A percentile compares a stretch with the other conserved stretches of the same genome.
Conservation (phyloP, 1,140 invertebrate species). For the Theocolax elegans region DNA sequence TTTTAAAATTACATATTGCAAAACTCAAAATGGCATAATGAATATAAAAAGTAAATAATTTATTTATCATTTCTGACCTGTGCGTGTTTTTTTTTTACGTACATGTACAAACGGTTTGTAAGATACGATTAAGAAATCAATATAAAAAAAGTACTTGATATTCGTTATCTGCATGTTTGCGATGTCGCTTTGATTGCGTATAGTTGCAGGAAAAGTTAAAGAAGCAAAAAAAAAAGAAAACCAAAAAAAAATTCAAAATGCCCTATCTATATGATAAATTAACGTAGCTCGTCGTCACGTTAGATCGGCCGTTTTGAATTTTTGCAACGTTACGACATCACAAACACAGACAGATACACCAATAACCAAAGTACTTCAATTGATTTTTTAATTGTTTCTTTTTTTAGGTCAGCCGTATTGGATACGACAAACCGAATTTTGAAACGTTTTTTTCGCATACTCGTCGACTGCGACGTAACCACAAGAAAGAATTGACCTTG, state of each 20-base stretch:
- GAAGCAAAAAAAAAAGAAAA: too few species aligned
- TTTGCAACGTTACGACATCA: background rate
- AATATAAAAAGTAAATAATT: too few species aligned
- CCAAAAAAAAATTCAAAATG: constrained; percentile 42
- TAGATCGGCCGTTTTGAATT: constrained; percentile 31
- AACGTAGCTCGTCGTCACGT: background rate
- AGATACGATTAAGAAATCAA: background rate
- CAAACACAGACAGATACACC: background rate
- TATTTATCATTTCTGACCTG: too few species aligned
- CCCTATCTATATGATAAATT: background rate
- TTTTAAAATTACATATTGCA: too few species aligned
- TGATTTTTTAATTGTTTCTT: background rate
- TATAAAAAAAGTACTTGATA: constrained; percentile 11
- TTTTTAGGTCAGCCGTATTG: constrained; percentile 33
- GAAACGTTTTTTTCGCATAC: constrained; percentile 10
- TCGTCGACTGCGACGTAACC: background rate
- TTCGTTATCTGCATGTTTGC: constrained; percentile 1
- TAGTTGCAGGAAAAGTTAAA: background rate
- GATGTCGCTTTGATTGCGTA: background rate
- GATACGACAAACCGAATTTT: constrained; percentile 37
- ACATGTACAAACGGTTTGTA: too few species aligned
- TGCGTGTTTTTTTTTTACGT: too few species aligned
- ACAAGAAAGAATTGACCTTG: background rate
- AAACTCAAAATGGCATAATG: constrained; percentile 22
- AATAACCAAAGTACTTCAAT: too few species aligned